Evolutionary conservation across 2,888 invertebrate genomes (phyloP), one percentile per base, ranked within the genome.

Genomic region (Tuta absoluta): DNA sequence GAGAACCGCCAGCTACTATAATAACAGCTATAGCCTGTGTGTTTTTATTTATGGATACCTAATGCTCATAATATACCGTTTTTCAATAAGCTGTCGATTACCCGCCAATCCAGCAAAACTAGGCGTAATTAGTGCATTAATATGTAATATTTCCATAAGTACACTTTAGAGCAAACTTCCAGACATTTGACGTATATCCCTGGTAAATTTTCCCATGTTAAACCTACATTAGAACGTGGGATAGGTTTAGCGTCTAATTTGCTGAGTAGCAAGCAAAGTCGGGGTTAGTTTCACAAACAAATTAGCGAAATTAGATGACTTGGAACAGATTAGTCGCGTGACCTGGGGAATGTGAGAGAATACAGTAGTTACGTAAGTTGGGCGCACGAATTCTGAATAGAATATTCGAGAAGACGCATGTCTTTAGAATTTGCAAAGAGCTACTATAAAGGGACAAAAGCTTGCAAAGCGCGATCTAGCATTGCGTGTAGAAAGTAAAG

Each of bases 241-340:
- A 14, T 56, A 56, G 56, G 24, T 56, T n/a, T 53, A 53, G 24
- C 28, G 48, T 48, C 57, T 28, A 63, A 63, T 63, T 45, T 48
- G 48, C 57, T 57, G 41, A 63, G 63, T 53, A 45, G 24, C 37
- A 48, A 63, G 57, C 24, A 48, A 28, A 19, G n/a, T 41, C 45
- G 41, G 23, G 38, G 61, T 48, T 45, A 59, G 45, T 37, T 61
- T 61, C 19, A 57, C 63, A 63, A 63, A 63, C 63, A 63, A 63
- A 63, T 63, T 63, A 63, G 57, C 37, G n/a, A 23, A 48, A 63
- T 63, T 57, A 58, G 48, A 28, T 1, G 41, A 56, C 48, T 63
- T 53, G n/a, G 41, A 21, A 14, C 21, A 63, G 62, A 63, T 63
- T 56, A 51, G 33, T 23, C 23, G 45, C 41, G 59, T 45, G 41